These are phyloP conservation scores for Lysiphlebus fabarum DNA, from an alignment of 1,140 invertebrate genomes.

Conservation along the genomic window DNA sequence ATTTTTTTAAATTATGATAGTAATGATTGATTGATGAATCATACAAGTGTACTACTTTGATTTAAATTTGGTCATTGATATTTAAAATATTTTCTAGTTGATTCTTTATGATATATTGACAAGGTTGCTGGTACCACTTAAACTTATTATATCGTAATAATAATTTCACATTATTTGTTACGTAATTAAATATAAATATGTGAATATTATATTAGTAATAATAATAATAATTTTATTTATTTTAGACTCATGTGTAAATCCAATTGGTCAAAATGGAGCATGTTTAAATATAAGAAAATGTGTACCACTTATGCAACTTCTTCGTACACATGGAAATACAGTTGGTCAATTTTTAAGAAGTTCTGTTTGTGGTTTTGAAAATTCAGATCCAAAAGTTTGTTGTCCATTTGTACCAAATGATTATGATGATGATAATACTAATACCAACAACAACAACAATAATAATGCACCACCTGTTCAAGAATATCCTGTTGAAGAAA, in stretches of 20 bases:
- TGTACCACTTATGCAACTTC: conserved; percentile 44
- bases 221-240: background rate
- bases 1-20: no score
- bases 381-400: conserved; percentile 55
- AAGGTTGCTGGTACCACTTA: no score
- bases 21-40: no score
- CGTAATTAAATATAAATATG: no score
- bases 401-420: conserved; percentile 38
- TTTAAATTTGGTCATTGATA: no score
- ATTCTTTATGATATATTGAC: no score
- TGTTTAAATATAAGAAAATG: conserved; percentile 55
- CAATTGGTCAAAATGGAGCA: conserved; percentile 41
- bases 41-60: no score
- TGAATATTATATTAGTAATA: background rate
- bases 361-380: conserved; percentile 58
- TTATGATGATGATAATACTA: conserved; percentile 11
- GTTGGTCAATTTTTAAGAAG: conserved; percentile 49
- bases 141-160: no score
- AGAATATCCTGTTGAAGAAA: no score
- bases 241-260: conserved; percentile 34
- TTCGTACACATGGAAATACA: conserved; percentile 34
- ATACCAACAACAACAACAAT: background rate
- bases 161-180: no score
- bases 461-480: background rate
- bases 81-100: no score